Base-by-base conservation (phyloP, 2,888 invertebrate genomes). In the Aleiodes testaceus region DNA sequence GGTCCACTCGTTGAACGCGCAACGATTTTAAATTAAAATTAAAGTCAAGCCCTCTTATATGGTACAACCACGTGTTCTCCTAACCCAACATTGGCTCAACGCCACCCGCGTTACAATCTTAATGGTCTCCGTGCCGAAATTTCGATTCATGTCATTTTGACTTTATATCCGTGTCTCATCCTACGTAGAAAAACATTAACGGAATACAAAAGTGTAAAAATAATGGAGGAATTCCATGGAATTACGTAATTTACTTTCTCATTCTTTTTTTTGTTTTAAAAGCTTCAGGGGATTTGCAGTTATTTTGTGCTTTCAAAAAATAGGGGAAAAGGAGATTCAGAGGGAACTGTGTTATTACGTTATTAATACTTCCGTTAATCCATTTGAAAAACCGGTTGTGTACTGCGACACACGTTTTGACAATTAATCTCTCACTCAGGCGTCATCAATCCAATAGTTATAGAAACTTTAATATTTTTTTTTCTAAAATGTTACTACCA, bases 1-100 rank as follows among this genome's bases (percentile, higher is more conserved):
- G 86, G 86, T 86, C 86, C 77, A 79, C 73, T 76, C 78, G 81
- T 82, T 78, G 80, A 80, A 79, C 74, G 79, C 80, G 79, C 82
- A 81, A 83, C 80, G 81, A 84, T 85, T 86, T 85, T 84, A 86
- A 86, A 86, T 86, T 84, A 86, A 85, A 86, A 86, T 85, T 86
- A 84, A 85, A 84, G 81, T 82, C 82, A 81, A 79, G 80, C 79
- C 77, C 79, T 83, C 84, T 84, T 83, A 82, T 78, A 53, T 69
- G 52, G 79, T 78, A 76, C 26, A 26, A n/a, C 80, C 78, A 45
- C 64, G 74, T 79, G 77, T 78, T 78, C 77, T 9, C 77, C 55
- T 55, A 55, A 55, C 55, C 59, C 77, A 78, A 81, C 80, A 80
- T 80, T 81, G 73, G 59, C 59, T 14, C 79, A 72, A 69, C 70